phyloP scores from a whole-genome alignment of 2,888 invertebrate species.

The Drosophila sordidula region DNA sequence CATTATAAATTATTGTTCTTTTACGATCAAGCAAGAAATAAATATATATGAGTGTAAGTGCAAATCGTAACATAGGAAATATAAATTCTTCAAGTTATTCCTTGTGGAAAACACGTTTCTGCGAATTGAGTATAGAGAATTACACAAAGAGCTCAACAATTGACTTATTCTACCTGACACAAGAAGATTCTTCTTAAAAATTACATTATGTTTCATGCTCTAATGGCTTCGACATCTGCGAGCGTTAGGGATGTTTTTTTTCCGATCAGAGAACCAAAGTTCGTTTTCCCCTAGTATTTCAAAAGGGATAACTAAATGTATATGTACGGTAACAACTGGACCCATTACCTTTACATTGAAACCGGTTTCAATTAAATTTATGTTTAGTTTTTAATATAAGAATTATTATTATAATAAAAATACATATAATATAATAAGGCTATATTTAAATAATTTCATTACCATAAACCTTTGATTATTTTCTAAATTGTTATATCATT shows the following conservation, averaged over 20 bases:
- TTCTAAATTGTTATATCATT: no score
- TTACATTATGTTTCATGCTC: constrained; percentile 27
- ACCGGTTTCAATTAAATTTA: constrained; percentile 43
- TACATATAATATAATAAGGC: background rate
- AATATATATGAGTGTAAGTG: no score
- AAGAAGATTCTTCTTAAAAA: constrained; percentile 33
- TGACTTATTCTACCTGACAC: constrained; percentile 31
- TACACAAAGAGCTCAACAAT: constrained; percentile 24
- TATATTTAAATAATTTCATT: background rate
- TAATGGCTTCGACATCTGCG: constrained; percentile 35
- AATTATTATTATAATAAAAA: background rate
- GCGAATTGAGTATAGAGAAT: constrained; percentile 28
- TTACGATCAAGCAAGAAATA: no score
- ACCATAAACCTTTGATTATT: background rate
- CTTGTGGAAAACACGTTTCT: constrained; percentile 10
- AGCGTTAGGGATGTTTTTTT: constrained; percentile 46
- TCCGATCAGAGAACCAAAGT: constrained; percentile 57
- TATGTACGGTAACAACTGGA: constrained; percentile 19
- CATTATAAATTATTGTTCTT: no score
- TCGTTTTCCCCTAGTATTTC: background rate
- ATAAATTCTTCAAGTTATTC: constrained; percentile 7
- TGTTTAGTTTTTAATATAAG: background rate
- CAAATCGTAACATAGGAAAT: background rate
- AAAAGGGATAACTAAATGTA: constrained; percentile 21
- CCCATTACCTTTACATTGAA: constrained; percentile 36